Evolutionary conservation across 2,797 vertebrate genomes (phyloP).

Genomic region (Mallotus villosus): DNA sequence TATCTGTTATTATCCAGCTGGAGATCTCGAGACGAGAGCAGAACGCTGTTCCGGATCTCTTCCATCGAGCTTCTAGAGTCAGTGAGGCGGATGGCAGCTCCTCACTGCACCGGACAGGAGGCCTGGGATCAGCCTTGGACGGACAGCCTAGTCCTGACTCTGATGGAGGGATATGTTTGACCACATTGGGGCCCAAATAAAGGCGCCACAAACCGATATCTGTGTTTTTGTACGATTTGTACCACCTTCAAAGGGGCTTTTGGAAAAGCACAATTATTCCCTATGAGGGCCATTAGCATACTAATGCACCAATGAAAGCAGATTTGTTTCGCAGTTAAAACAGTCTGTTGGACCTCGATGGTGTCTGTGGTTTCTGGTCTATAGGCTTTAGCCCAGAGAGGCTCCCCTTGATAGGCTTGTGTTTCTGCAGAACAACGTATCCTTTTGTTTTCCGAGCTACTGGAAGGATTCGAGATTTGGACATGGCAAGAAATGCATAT

Average conservation of each 20-base stretch:
- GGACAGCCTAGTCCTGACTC: constrained; percentile 24
- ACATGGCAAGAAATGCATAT: constrained; percentile 14
- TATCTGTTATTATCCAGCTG: constrained; percentile 53
- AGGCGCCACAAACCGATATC: constrained; percentile 39
- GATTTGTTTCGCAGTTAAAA: not conserved
- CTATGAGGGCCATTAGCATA: not conserved
- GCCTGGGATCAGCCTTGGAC: constrained; percentile 1
- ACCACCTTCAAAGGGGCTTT: not conserved
- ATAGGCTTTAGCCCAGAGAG: not conserved
- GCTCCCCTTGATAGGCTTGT: not conserved
- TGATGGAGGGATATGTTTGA: too few relatives aligned
- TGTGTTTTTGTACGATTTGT: constrained; percentile 30
- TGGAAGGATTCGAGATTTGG: constrained; percentile 3
- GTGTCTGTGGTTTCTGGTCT: not conserved
- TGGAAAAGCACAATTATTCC: not conserved
- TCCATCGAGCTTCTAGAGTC: constrained; percentile 63
- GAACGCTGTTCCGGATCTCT: constrained; percentile 45
- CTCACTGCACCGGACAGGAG: constrained; percentile 53
- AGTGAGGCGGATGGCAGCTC: constrained; percentile 55
- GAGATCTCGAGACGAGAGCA: constrained; percentile 49
- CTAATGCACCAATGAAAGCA: not conserved
- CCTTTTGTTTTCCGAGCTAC: constrained; percentile 16
- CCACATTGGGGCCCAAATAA: too few relatives aligned
- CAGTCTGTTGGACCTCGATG: not conserved
- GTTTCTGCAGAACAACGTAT: constrained; percentile 8